These are phyloP conservation scores for Leptinotarsa tumamoca DNA, from an alignment of 2,888 invertebrate genomes.

Conservation along the genomic window DNA sequence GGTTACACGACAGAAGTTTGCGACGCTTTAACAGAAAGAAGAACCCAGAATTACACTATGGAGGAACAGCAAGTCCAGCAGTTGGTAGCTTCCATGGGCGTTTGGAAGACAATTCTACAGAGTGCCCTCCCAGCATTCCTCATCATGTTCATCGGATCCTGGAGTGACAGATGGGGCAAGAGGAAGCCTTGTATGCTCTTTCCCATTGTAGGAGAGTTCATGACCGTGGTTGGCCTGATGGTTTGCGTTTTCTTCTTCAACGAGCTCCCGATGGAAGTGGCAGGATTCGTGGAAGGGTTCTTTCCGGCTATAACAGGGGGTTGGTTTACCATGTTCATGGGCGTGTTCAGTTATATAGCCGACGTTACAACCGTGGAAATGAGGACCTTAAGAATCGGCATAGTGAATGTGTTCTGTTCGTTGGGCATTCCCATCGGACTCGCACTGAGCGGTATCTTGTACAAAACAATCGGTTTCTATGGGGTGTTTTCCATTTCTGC, in stretches of 20 bases:
- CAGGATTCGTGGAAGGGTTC: conserved; percentile 83
- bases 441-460: conserved; percentile 85
- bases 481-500: conserved; percentile 86
- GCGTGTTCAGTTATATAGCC: conserved; percentile 89
- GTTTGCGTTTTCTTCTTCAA: conserved; percentile 84
- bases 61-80: conserved; percentile 78
- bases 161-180: conserved; percentile 77
- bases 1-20: conserved; percentile 79
- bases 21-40: conserved; percentile 79
- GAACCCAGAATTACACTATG: conserved; percentile 74
- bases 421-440: conserved; percentile 91
- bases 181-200: conserved; percentile 86
- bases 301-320: conserved; percentile 87
- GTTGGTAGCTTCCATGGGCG: conserved; percentile 83
- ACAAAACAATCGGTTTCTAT: conserved; percentile 82
- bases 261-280: conserved; percentile 83
- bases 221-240: conserved; percentile 82
- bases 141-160: conserved; percentile 85
- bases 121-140: conserved; percentile 84
- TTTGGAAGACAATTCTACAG: conserved; percentile 88
- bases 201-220: conserved; percentile 84
- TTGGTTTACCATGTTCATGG: conserved; percentile 93
- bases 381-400: conserved; percentile 86
- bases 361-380: conserved; percentile 87
- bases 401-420: conserved; percentile 90